Conservation (phyloP, 92 coral and sea anemone genomes). For the Heliopora coerulea region DNA sequence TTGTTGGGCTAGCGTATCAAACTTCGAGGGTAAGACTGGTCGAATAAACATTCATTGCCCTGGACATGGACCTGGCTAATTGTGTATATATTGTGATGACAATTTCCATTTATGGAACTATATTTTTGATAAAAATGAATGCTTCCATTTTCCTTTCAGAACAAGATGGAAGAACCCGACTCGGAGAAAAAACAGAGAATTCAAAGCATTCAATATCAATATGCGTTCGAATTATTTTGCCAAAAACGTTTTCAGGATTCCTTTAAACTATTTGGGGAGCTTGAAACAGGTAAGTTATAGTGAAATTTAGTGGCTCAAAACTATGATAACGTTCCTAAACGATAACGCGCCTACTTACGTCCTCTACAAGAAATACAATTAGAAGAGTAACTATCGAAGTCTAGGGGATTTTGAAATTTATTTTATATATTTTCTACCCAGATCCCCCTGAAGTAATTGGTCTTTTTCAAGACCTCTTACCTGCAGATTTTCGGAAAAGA, state of each 20-base stretch:
- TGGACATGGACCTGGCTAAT: too few relatives aligned
- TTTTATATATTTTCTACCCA: conserved; percentile 4
- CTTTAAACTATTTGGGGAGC: conserved; percentile 80
- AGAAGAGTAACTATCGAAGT: neutral
- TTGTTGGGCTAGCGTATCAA: too few relatives aligned
- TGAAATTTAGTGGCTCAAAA: too few relatives aligned
- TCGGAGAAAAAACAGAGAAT: conserved; percentile 72
- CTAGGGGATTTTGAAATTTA: too few relatives aligned
- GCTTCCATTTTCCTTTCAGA: conserved; percentile 60
- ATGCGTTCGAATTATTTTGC: conserved; percentile 94
- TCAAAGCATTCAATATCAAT: conserved; percentile 86
- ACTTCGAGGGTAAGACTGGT: too few relatives aligned
- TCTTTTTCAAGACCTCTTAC: conserved; percentile 86
- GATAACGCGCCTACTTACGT: too few relatives aligned
- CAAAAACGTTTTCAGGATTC: conserved; percentile 98
- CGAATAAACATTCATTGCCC: too few relatives aligned
- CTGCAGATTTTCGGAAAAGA: conserved; percentile 82
- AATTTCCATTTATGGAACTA: too few relatives aligned
- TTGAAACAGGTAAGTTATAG: conserved; percentile 80
- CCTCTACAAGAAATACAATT: neutral
- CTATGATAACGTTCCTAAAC: too few relatives aligned
- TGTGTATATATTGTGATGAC: too few relatives aligned
- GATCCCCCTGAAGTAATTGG: conserved; percentile 98
- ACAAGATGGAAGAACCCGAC: conserved; percentile 80
- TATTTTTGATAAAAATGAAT: too few relatives aligned